Base-by-base conservation (phyloP, 2,113 vertebrate genomes). In the Burhinus oedicnemus region DNA sequence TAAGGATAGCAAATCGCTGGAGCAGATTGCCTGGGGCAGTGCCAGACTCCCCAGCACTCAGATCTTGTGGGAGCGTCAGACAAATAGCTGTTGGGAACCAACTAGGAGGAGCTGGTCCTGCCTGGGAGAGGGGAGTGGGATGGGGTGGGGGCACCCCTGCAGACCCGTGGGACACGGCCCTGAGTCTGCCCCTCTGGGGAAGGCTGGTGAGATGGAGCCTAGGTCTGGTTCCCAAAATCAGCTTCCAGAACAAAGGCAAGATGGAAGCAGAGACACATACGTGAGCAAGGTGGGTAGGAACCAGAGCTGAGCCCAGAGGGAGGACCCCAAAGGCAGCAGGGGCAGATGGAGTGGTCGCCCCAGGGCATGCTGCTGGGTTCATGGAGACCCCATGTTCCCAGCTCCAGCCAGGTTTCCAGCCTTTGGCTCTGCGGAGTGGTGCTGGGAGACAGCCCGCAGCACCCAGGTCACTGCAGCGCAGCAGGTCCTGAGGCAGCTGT, bases 21-120 rank as follows among this genome's bases (percentile, higher is more conserved):
- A 95, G 95, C 92, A 95, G 93, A 94, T 93, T 93, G 92, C 75
- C 85, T 96, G 95, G 82, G 96, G 87, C 87, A 30, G 70, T 62
- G 96, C 96, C 96, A 96, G 92, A 45, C 85, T 90, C 92, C 78
- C 82, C 75, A 64, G 89, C 54, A 52, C 84, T 72, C 3, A 1
- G 30, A 64, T 55, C 84, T 27, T 61, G 44, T 30, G 66, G 71
- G 83, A 91, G 47, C 52, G 0, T 47, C 12, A 70, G 81, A 60
- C 12, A 34, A 90, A 69, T 12, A 36, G 17, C 70, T 94, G 45
- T 11, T 81, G 75, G 92, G 78, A 96, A 66, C 38, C 51, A 8
- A 17, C n/a, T 1, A 12, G 78, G 70, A 82, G 74, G 52, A 69
- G 69, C 52, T 87, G 75, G 49, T n/a, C 42, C 78, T 90, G 81